A percentile compares a stretch with the other conserved stretches of the same genome.
Conservation (phyloP, 2,888 invertebrate species). For the Neoaliturus tenellus region DNA sequence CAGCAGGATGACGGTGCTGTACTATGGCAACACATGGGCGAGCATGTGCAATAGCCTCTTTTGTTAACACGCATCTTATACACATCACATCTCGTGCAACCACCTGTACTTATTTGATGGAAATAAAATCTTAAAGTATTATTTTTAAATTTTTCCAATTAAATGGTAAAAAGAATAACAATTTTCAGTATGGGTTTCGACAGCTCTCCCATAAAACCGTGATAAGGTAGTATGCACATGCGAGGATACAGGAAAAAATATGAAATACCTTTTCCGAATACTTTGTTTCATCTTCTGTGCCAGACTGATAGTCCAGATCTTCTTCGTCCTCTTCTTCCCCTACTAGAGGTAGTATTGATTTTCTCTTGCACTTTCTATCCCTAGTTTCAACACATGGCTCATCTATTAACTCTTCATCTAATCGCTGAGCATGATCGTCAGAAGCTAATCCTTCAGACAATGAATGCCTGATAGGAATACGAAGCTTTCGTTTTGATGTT, state of each 20-base stretch:
- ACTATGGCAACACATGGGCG: too few relatives aligned
- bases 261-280: constrained; percentile 15
- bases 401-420: not conserved
- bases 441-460: not conserved
- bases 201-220: too few relatives aligned
- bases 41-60: too few relatives aligned
- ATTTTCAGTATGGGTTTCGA: too few relatives aligned
- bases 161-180: too few relatives aligned
- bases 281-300: not conserved
- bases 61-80: too few relatives aligned
- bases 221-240: too few relatives aligned
- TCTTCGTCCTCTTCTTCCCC: constrained; percentile 22
- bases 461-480: constrained; percentile 16
- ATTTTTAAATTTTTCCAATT: too few relatives aligned
- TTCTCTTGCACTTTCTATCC: constrained; percentile 13
- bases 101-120: too few relatives aligned
- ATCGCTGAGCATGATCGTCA: not conserved
- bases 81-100: too few relatives aligned
- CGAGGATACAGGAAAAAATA: not conserved
- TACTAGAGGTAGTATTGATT: not conserved
- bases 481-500: constrained; percentile 42
- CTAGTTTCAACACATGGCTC: not conserved
- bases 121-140: too few relatives aligned
- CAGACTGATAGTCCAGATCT: constrained; percentile 27
- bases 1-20: too few relatives aligned